phyloP scores from a whole-genome alignment of 1,140 invertebrate genomes.

The Cydia splendana region DNA sequence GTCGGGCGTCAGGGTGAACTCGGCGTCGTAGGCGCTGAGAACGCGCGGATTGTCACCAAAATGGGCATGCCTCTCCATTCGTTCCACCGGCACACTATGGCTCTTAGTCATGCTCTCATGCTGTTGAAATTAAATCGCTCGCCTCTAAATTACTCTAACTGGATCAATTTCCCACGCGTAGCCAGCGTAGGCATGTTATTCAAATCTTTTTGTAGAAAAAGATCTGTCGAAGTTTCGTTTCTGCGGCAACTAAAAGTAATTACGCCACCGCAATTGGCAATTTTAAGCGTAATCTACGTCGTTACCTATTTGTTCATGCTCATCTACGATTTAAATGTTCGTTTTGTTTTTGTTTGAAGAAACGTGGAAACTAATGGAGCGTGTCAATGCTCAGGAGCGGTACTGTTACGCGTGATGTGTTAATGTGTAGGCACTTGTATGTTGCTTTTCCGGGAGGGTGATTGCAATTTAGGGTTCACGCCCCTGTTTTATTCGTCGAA shows the following conservation, averaged over 20 bases:
- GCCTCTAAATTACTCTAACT: conserved; percentile 36
- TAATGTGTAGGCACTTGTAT: conserved; percentile 37
- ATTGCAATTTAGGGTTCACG: conserved; percentile 47
- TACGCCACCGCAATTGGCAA: conserved; percentile 29
- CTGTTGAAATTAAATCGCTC: conserved; percentile 42
- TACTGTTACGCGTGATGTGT: conserved; percentile 31
- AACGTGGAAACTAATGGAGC: conserved; percentile 19
- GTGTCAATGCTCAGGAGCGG: conserved; percentile 5
- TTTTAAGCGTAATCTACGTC: conserved; percentile 29
- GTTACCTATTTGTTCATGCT: conserved; percentile 32
- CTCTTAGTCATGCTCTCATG: conserved; percentile 50
- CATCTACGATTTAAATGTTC: conserved; percentile 30
- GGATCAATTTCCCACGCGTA: conserved; percentile 27
- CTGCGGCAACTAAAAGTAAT: conserved; percentile 26
- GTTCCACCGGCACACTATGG: conserved; percentile 57
- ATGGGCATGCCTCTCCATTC: conserved; percentile 61
- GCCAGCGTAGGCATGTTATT: background rate
- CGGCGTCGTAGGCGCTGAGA: conserved; percentile 60
- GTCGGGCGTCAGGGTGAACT: conserved; percentile 41
- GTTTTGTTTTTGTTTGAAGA: conserved; percentile 12
- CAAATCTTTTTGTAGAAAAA: conserved; percentile 7
- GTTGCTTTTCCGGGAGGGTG: conserved; percentile 29
- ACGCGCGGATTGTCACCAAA: conserved; percentile 60
- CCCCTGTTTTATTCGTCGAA: conserved; percentile 33
- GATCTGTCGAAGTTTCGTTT: conserved; percentile 13